Evolutionary conservation across 2,113 vertebrate genomes (phyloP).

Genomic region (Nyctereutes procyonoides): DNA sequence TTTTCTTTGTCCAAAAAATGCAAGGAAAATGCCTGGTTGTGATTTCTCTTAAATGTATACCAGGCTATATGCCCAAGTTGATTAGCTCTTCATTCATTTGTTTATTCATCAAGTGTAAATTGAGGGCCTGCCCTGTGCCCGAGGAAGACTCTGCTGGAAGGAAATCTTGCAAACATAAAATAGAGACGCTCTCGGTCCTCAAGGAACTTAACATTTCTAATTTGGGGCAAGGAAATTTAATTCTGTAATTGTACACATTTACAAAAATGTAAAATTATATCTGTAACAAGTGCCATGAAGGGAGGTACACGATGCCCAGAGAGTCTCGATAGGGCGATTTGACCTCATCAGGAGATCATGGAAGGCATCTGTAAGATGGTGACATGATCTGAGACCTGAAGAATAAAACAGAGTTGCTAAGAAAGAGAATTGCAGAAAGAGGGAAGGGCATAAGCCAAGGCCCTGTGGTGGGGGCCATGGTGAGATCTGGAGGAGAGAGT

Average conservation of each 20-base stretch:
- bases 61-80: not conserved
- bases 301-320: not conserved
- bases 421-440: not conserved
- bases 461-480: not conserved
- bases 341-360: not conserved
- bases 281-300: not conserved
- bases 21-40: not conserved
- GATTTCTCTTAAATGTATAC: slow-evolving; percentile 3
- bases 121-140: not conserved
- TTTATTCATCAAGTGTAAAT: slow-evolving; percentile 33
- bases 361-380: not conserved
- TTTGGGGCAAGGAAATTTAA: not conserved
- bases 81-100: not conserved
- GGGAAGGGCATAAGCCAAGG: not conserved
- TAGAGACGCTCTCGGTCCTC: not conserved
- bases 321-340: not conserved
- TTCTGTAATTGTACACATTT: not conserved
- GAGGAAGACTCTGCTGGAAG: not conserved
- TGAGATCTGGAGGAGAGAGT: not conserved
- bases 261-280: not conserved
- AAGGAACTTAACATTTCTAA: not conserved
- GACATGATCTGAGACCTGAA: not conserved
- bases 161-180: not conserved
- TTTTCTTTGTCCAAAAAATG: not conserved
- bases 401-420: not conserved